Base-by-base conservation (phyloP, 2,113 vertebrate genomes). In the Lagopus leucura region DNA sequence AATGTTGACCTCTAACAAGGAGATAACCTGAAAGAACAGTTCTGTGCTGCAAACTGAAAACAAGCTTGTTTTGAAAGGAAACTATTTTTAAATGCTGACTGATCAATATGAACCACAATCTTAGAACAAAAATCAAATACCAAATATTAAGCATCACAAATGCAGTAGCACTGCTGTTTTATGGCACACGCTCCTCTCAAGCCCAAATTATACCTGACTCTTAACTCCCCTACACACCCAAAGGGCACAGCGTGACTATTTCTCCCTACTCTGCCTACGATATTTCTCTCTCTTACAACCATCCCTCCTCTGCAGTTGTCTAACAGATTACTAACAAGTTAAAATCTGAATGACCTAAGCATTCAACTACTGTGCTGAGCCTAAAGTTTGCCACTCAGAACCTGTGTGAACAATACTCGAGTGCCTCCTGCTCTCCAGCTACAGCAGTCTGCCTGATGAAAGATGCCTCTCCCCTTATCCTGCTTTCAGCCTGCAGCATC, bases 241-340 rank as follows among this genome's bases (percentile, higher is more conserved):
- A 71, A 78, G 50, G 20, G 11, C 36, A 17, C 27, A 42, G 20
- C 0, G 0, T 0, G 0, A 50, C 54, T 72, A 4, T 30, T 89
- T 57, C 48, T 70, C 42, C 71, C 20, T 54, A 43, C 48, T 45
- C 25, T 57, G 19, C 55, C 55, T 77, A 32, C 45, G 61, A 5
- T 32, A 11, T 69, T 36, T 42, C 40, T 22, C 60, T 50, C 63
- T 34, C 14, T 71, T 40, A 61, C 28, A 88, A n/a, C 8, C 57
- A 28, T 28, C 40, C 57, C 67, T 74, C 54, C 22, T 57, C 28
- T 71, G 50, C 25, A 34, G 63, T 13, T 45, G 25, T 52, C 36
- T 9, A 40, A 21, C 28, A 75, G 32, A 47, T 65, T 4, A 58
- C 36, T 13, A 16, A 63, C 22, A 24, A 77, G 19, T 11, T 6